Evolutionary conservation across 2,888 invertebrate genomes (phyloP), one percentile per base, ranked within the genome.

Genomic region (Brachyptera putata): DNA sequence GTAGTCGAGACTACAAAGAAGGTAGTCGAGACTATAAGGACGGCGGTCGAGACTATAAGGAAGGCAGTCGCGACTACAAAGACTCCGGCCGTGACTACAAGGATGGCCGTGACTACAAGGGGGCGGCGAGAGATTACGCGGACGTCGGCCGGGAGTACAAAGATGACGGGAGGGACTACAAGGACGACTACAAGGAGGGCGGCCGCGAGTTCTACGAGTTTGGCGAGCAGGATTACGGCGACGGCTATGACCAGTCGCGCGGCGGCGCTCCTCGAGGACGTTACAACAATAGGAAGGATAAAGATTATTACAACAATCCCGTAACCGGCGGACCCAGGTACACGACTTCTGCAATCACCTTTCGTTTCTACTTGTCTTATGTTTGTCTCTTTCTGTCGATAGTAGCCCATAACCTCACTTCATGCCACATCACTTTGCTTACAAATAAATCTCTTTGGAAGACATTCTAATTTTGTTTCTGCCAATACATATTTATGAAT

Each of bases 281-380:
- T n/a, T n/a, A n/a, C n/a, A n/a, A n/a, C 49, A 14, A 24, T 25
- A 24, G 26, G 48, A 50, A 50, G 49, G 49, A 50, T 14, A 50
- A 50, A 50, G 49, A 50, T 2, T 50, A 50, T 26, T 50, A 25
- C 49, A 50, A 50, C 30, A 16, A 24, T 14, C 48, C 21, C 16
- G 41, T 25, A 14, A 16, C 26, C 30, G 49, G 7, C 30, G 49
- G 26, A 25, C 16, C 14, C 49, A 50, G 49, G 49, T 50, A 50
- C 49, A 25, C 5, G 16, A 41, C 41, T 41, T 21, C 9, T 7
- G 41, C 16, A 41, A 18, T 41, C 41, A 16, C n/a, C n/a, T n/a
- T n/a, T n/a, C n/a, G n/a, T n/a, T n/a, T n/a, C n/a, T n/a, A n/a
- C 7, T 34, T 34, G 34, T 34, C 7, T 34, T 34, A 5, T 34